Evolutionary conservation across 2,113 vertebrate genomes (phyloP).

Genomic region (Pituophis catenifer): DNA sequence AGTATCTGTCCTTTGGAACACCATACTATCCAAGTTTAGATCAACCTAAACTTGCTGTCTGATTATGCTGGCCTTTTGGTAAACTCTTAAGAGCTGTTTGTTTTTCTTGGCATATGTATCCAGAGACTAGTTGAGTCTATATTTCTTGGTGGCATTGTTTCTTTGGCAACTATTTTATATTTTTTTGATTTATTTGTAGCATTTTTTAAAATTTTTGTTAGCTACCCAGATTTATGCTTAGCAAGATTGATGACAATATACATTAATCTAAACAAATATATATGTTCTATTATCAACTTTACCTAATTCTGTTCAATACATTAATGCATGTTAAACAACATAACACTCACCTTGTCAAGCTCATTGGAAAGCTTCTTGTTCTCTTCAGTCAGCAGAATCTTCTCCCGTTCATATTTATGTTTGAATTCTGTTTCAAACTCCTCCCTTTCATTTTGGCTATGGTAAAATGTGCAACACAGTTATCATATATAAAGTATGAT

Average conservation of each 20-base stretch:
- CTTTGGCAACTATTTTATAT: neutral
- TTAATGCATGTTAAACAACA: neutral
- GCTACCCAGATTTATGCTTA: neutral
- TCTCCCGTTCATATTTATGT: constrained; percentile 92
- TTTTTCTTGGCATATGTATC: neutral
- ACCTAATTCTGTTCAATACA: neutral
- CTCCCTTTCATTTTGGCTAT: constrained; percentile 91
- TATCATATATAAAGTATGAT: neutral
- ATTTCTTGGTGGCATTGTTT: neutral
- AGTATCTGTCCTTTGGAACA: neutral
- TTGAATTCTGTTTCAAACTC: constrained; percentile 91
- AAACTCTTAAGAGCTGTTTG: neutral
- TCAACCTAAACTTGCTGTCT: neutral
- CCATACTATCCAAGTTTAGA: neutral
- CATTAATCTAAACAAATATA: neutral
- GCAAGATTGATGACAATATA: neutral
- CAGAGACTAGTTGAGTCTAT: neutral
- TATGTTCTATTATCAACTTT: neutral
- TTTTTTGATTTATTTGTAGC: neutral
- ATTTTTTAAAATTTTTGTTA: neutral
- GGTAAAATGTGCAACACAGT: constrained; percentile 45
- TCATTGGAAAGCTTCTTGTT: constrained; percentile 93
- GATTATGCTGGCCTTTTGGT: neutral
- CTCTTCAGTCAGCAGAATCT: constrained; percentile 82
- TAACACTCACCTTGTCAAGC: constrained; percentile 80